Base-by-base conservation (phyloP, 2,113 vertebrate genomes). In the Porphyrio hochstetteri region DNA sequence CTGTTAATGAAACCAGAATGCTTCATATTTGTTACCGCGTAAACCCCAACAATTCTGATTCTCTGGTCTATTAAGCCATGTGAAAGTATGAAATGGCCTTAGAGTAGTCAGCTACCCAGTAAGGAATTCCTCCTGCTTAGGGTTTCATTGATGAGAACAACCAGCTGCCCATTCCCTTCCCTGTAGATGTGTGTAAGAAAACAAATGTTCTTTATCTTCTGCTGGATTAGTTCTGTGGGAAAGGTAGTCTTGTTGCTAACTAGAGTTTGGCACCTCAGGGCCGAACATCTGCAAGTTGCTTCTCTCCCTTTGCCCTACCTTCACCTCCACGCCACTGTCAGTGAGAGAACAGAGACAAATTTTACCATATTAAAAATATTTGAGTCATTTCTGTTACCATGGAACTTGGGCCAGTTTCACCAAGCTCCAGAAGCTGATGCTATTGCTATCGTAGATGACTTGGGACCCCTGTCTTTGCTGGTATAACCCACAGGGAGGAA, bases 1-100 rank as follows among this genome's bases (percentile, higher is more conserved):
- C 60, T 83, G 14, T 70, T 88, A 93, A 95, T 70, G 27, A 88
- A 94, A 90, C 20, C 24, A 83, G 90, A 74, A 83, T 52, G 52
- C 50, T 80, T 88, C 52, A 29, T 82, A 83, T 70, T 92, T 86
- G 21, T 90, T 90, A 74, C 42, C 33, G 79, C 88, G 77, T 64
- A 78, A 92, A 78, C 42, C 36, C 28, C 29, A 80, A 33, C 15
- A 77, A 53, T 56, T 89, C 33, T 61, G 59, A 88, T 94, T 67
- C 46, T 67, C 33, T 77, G 18, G 7, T 86, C 46, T 85, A 0
- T 61, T 90, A 78, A 90, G 52, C 29, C 56, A 35, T 56, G 18
- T 67, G 69, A 90, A 92, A 88, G 36, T 89, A 80, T 50, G 70
- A 85, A 86, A 88, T 67, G 71, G 21, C 71, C 40, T 68, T 56